A percentile compares a stretch with the other conserved stretches of the same genome.
Evolutionary conservation across 2,888 invertebrate species (phyloP).

Genomic region (Eulithis testata): DNA sequence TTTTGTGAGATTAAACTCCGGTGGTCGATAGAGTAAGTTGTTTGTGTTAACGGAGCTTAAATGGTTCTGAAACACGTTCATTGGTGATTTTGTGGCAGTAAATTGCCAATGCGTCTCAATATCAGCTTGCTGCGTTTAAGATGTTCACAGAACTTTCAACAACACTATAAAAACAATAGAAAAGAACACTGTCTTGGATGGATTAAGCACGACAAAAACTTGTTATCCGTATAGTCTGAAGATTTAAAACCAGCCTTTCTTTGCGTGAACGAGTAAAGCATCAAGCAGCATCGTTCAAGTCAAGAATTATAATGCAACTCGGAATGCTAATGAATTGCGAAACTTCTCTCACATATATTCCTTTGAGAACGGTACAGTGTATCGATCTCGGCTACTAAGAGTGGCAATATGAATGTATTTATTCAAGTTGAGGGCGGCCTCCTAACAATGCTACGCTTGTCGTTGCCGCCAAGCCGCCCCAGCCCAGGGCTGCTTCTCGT

Average conservation of each 20-base stretch:
- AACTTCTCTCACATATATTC: conserved; percentile 51
- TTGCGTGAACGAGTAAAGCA: no score
- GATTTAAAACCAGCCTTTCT: not conserved
- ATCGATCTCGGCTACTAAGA: conserved; percentile 78
- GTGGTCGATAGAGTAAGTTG: conserved; percentile 80
- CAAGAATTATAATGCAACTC: conserved; percentile 11
- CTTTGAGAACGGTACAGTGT: conserved; percentile 53
- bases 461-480: conserved; percentile 61
- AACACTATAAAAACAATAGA: no score
- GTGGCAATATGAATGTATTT: conserved; percentile 85
- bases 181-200: no score
- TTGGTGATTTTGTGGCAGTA: conserved; percentile 49
- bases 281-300: not conserved
- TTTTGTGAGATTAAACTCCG: conserved; percentile 78
- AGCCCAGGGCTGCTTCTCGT: conserved; percentile 63
- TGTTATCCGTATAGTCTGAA: no score
- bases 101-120: conserved; percentile 13
- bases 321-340: conserved; percentile 42
- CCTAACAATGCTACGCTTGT: conserved; percentile 84
- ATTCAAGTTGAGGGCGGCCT: conserved; percentile 81
- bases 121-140: not conserved
- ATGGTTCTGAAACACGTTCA: conserved; percentile 60
- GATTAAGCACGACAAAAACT: no score
- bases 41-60: conserved; percentile 76
- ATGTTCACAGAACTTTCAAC: no score